Conservation (phyloP, 2,888 invertebrate species). For the Anoplius nigerrimus region DNA sequence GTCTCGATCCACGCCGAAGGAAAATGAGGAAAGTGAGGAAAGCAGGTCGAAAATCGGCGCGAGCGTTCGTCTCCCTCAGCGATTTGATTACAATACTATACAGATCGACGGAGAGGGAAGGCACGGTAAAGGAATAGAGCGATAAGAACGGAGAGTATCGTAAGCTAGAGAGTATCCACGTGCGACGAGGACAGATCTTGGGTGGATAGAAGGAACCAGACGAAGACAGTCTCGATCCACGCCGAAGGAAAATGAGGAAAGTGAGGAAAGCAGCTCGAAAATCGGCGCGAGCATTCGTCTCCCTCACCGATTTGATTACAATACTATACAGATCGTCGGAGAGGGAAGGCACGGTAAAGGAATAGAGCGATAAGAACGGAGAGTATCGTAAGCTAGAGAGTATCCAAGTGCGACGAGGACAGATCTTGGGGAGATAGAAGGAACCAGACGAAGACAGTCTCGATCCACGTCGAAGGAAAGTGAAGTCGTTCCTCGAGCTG, state of each 20-base stretch:
- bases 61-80: too few relatives aligned
- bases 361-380: not conserved
- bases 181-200: too few relatives aligned
- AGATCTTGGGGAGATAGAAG: constrained; percentile 10
- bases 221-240: not conserved
- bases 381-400: not conserved
- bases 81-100: too few relatives aligned
- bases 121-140: not conserved
- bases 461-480: constrained; percentile 39
- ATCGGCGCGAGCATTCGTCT: too few relatives aligned
- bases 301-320: too few relatives aligned
- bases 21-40: too few relatives aligned
- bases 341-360: not conserved
- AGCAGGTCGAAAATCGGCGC: too few relatives aligned
- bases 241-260: constrained; percentile 41
- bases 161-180: not conserved
- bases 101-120: too few relatives aligned
- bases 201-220: constrained; percentile 4
- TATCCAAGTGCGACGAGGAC: too few relatives aligned
- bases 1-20: too few relatives aligned
- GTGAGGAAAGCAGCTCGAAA: not conserved
- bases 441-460: not conserved
- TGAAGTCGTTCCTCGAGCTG: constrained; percentile 23
- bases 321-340: too few relatives aligned
- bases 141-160: too few relatives aligned